Percentiles rank a stretch among this genome's conserved stretches.
These are phyloP conservation scores for Coenonympha arcania DNA, from an alignment of 2,888 invertebrate genomes.

Conservation along the genomic window DNA sequence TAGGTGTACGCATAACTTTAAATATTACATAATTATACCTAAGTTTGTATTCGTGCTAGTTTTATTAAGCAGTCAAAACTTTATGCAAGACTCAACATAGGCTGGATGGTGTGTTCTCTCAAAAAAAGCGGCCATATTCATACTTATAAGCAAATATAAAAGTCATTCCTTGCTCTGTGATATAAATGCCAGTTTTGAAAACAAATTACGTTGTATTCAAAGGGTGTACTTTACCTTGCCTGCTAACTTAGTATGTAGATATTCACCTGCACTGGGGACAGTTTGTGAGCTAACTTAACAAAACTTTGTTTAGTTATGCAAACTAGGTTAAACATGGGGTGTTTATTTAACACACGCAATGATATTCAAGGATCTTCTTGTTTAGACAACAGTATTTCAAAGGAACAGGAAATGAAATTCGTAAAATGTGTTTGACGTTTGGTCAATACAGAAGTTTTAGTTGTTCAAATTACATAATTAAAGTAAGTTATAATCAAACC, in stretches of 20 bases:
- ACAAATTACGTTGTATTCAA: conserved; percentile 11
- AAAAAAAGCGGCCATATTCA: conserved; percentile 12
- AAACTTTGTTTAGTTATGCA: conserved; percentile 10
- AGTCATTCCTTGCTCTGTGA: too few species aligned
- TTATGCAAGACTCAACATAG: conserved; percentile 16
- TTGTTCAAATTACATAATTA: too few species aligned
- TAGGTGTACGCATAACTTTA: too few species aligned
- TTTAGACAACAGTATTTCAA: too few species aligned
- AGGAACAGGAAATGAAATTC: too few species aligned
- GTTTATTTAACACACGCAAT: background rate
- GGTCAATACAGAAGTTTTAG: too few species aligned
- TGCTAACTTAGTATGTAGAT: conserved; percentile 14
- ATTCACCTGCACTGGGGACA: conserved; percentile 26
- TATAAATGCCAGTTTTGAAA: conserved; percentile 5
- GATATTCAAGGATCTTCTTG: background rate
- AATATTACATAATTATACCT: too few species aligned
- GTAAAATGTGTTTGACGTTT: too few species aligned
- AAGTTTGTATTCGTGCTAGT: too few species aligned
- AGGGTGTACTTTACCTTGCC: conserved; percentile 6
- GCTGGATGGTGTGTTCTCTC: conserved; percentile 15
- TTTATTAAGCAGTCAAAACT: background rate
- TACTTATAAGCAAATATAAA: too few species aligned
- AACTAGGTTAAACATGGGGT: conserved; percentile 10
- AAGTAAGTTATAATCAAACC: too few species aligned
- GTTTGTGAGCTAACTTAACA: conserved; percentile 21